Evolutionary conservation across 1,140 invertebrate species (phyloP), one percentile per base, ranked within the genome.

Genomic region (Drosophila miranda): DNA sequence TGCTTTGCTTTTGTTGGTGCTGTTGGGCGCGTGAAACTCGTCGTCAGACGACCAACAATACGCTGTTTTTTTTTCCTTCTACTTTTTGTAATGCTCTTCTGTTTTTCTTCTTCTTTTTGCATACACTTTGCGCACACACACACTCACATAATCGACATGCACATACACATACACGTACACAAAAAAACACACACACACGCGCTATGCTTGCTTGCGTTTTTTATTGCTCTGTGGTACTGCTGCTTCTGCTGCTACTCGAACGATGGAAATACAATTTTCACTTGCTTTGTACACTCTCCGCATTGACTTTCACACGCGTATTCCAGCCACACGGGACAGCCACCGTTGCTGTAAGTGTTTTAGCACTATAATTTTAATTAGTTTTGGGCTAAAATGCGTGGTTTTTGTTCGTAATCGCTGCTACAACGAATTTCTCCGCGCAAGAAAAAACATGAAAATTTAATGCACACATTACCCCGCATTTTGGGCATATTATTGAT

Each of bases 121-220:
- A 86, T 86, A 86, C 82, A 86, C 82, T 86, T 86, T 86, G 77
- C 81, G 81, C 81, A 84, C 76, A 84, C 76, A 83, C 70, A 76
- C 44, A 57, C 58, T 50, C 54, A 56, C 60, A 67, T 57, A 61
- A 56, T 60, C 75, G 44, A 66, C 69, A 60, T 61, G 30, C 46
- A 60, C 45, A 60, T 50, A 53, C 46, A 55, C 64, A 46, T 51
- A 72, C 66, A 53, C 49, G 34, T 30, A 57, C 54, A 55, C 38
- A 51, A 19, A 43, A 56, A 62, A 58, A 78, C 66, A 62, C 62
- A 66, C 66, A 84, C 68, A 61, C 61, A 87, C 81, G 77, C 70
- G 87, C 82, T 87, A 82, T 67, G 80, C 81, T 86, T 87, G 82
- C 82, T 67, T 67, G 64, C 64, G 64, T 68, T 68, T 68, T 81